Conservation (phyloP, 2,888 invertebrate genomes). For the Hemaris fuciformis region DNA sequence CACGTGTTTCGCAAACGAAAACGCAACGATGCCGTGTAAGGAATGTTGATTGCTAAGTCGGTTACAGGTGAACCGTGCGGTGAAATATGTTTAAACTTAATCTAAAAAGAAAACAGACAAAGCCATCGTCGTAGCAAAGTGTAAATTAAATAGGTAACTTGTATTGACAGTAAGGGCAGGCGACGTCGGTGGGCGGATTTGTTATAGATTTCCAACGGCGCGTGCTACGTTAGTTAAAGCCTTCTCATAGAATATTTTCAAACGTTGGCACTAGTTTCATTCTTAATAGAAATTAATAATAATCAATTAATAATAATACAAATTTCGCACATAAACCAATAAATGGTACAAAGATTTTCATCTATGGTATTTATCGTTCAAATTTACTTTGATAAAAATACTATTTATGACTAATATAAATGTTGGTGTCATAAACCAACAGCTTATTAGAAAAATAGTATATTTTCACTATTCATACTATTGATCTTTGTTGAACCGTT, state of each 20-base stretch:
- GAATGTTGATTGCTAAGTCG: background rate
- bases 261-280: constrained; percentile 38
- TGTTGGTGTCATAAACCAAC: no score
- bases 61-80: background rate
- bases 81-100: background rate
- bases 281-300: no score
- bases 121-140: constrained; percentile 13
- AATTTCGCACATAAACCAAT: background rate
- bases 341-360: no score
- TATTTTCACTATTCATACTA: no score
- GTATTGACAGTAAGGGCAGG: constrained; percentile 31
- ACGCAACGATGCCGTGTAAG: constrained; percentile 29
- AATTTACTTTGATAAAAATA: background rate
- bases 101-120: constrained; percentile 1
- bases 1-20: constrained; percentile 28
- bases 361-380: no score
- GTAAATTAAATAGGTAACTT: constrained; percentile 21
- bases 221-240: constrained; percentile 47
- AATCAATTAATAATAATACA: constrained; percentile 27
- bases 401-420: no score
- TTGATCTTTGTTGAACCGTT: no score
- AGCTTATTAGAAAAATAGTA: no score
- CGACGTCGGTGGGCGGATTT: constrained; percentile 33
- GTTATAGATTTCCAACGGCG: constrained; percentile 33
- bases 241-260: constrained; percentile 40